phyloP scores from a whole-genome alignment of 2,888 invertebrate genomes.

The Eristalinus aeneus region DNA sequence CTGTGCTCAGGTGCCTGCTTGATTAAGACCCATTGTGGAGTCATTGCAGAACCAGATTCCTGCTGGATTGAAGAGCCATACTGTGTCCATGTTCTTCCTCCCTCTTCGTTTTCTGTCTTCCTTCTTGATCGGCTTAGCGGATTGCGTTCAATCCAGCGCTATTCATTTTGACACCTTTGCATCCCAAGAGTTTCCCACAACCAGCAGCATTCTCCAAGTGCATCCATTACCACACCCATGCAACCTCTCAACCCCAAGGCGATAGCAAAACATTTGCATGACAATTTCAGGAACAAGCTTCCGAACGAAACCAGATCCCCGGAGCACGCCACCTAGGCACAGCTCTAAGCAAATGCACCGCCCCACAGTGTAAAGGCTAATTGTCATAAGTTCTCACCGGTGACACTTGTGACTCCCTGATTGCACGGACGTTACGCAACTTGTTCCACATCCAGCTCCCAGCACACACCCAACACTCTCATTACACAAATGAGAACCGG shows the following conservation, averaged over 20 bases:
- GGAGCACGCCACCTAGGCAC: not conserved
- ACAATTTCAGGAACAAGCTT: constrained; percentile 22
- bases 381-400: constrained; percentile 65
- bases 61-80: no score
- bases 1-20: no score
- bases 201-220: not conserved
- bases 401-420: constrained; percentile 64
- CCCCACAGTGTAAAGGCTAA: constrained; percentile 45
- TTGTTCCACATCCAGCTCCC: constrained; percentile 47
- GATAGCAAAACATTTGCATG: constrained; percentile 16
- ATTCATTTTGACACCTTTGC: no score
- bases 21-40: no score
- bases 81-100: no score
- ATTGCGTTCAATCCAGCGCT: no score
- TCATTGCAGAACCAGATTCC: no score
- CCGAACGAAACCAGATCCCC: constrained; percentile 43
- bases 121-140: no score
- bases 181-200: no score
- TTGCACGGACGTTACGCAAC: constrained; percentile 47
- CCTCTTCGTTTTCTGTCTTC: no score
- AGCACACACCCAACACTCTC: constrained; percentile 43
- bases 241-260: constrained; percentile 11
- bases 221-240: not conserved
- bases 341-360: constrained; percentile 16
- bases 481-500: constrained; percentile 55